Evolutionary conservation across 2,888 invertebrate species (phyloP), one percentile per base, ranked within the genome.

Genomic region (Sturmia bella): DNA sequence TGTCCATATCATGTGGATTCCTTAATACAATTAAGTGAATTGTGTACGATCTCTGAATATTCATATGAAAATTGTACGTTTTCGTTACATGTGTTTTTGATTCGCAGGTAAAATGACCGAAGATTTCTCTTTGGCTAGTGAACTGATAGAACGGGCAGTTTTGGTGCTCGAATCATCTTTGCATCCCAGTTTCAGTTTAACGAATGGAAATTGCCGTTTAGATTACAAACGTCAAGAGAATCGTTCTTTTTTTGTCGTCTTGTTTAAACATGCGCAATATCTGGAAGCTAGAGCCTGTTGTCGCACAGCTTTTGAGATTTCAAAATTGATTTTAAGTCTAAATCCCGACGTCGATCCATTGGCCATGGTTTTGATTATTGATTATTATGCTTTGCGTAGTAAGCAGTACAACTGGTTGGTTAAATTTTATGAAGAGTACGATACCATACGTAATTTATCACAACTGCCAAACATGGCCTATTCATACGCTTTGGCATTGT

Each of bases 401-500:
- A 93, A 92, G 75, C 95, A 97, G 90, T 95, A 94, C 87, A 91
- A 92, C 17, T 97, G 96, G 94, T 91, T 96, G 13, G 90, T 92
- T 88, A 89, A 93, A 87, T 92, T 92, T 79, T 92, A 91, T 77
- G 91, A 92, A 52, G 92, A 93, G 83, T 94, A 93, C 92, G 93
- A 95, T 85, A 88, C 86, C 5, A 89, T 92, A 61, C 93, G 94
- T 85, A 96, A 96, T 91, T 91, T 96, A 54, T 93, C 94, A 48
- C 95, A 96, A 89, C 91, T 98, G 78, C 97, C 97, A n/a, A 97
- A 97, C 89, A 95, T 96, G 92, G 95, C 95, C 0, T 97, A 94
- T 89, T 96, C 96, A 1, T 91, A 95, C 79, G 95, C 97, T 0
- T 91, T 97, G 84, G 96, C 96, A 2, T 91, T 94, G 85, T 95